These are phyloP conservation scores for Tribolium madens DNA, from an alignment of 1,140 invertebrate species.

Conservation along the genomic window DNA sequence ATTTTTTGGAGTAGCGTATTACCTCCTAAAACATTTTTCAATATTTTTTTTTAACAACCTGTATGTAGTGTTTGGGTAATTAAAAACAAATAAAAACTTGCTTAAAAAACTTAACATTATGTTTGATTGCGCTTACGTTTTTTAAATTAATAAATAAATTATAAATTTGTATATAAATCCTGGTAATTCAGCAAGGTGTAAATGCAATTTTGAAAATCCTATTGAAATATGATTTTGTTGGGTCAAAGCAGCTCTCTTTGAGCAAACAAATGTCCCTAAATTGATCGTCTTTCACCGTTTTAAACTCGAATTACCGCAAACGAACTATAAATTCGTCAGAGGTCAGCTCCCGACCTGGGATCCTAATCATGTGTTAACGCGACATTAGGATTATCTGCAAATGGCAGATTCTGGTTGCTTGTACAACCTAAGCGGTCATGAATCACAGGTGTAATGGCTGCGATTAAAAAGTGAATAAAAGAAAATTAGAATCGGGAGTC, in stretches of 20 bases:
- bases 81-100: no score
- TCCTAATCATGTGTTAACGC: slow-evolving; percentile 16
- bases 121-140: no score
- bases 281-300: neutral
- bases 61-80: no score
- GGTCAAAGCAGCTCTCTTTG: no score
- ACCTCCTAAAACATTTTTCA: no score
- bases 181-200: no score
- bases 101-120: no score
- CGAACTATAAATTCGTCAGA: neutral
- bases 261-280: neutral
- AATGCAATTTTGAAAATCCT: no score
- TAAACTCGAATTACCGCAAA: neutral
- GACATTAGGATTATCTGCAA: slow-evolving; percentile 9
- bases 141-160: no score
- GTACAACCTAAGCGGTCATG: slow-evolving; percentile 4
- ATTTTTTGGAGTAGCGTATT: no score
- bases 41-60: no score
- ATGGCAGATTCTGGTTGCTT: slow-evolving; percentile 8
- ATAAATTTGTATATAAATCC: no score
- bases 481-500: neutral
- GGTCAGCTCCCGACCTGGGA: neutral
- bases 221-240: neutral
- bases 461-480: neutral
- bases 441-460: slow-evolving; percentile 17